Conservation (phyloP, 2,888 invertebrate species). For the Micropterix aruncella region DNA sequence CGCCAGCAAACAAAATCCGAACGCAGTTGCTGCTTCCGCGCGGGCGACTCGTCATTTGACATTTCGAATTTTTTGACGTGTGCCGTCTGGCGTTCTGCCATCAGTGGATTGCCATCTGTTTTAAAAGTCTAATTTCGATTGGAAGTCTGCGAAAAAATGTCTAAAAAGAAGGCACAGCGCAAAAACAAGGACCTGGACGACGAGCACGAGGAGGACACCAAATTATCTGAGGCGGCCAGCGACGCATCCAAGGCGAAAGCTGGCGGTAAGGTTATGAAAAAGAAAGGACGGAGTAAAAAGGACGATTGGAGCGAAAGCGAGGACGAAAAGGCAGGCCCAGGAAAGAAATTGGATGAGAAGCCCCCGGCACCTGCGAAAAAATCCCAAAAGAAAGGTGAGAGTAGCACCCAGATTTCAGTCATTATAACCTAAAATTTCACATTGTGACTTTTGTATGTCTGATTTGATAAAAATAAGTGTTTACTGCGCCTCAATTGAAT, state of each 20-base stretch:
- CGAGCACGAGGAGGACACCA: constrained; percentile 30
- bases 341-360: constrained; percentile 26
- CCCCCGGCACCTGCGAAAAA: constrained; percentile 30
- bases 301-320: constrained; percentile 28
- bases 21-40: too few species aligned
- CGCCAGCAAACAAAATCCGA: too few species aligned
- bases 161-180: constrained; percentile 43
- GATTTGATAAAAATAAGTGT: not conserved
- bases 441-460: constrained; percentile 11
- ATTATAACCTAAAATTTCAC: not conserved
- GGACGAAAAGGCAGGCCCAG: constrained; percentile 21
- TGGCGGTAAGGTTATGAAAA: constrained; percentile 25
- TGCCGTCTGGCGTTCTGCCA: too few species aligned
- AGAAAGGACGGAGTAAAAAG: constrained; percentile 30
- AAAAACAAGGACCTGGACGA: constrained; percentile 42
- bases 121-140: too few species aligned
- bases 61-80: too few species aligned
- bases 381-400: constrained; percentile 35
- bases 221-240: constrained; percentile 16
- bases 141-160: too few species aligned
- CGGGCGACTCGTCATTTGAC: too few species aligned
- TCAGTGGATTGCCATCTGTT: too few species aligned
- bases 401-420: not conserved
- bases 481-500: not conserved
- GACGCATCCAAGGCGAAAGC: constrained; percentile 40